These are phyloP conservation scores for Drosophila arizonae DNA, from an alignment of 1,140 invertebrate genomes.

Conservation along the genomic window DNA sequence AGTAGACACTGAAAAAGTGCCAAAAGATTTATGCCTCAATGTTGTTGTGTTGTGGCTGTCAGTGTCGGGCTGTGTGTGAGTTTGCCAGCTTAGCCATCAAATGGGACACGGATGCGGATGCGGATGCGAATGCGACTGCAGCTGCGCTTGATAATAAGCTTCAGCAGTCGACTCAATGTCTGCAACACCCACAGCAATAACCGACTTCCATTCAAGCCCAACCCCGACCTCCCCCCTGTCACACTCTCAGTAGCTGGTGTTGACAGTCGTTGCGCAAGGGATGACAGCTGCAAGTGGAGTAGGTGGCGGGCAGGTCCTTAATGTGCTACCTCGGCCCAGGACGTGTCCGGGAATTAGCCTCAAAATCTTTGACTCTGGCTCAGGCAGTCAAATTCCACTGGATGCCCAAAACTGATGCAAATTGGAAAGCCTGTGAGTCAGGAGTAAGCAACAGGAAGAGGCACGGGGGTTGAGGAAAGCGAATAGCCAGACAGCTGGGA, in stretches of 20 bases:
- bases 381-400: constrained; percentile 9
- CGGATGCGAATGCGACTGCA: constrained; percentile 54
- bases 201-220: neutral
- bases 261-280: constrained; percentile 39
- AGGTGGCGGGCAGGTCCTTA: constrained; percentile 33
- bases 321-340: neutral
- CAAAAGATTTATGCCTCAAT: constrained; percentile 69
- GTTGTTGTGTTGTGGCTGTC: constrained; percentile 10
- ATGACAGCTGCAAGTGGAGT: constrained; percentile 70
- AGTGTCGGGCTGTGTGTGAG: constrained; percentile 10
- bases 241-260: constrained; percentile 20
- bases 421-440: neutral
- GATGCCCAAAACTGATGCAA: constrained; percentile 17
- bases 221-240: neutral
- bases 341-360: constrained; percentile 24
- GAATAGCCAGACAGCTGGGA: constrained; percentile 5
- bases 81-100: constrained; percentile 20
- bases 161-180: constrained; percentile 28
- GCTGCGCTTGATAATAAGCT: constrained; percentile 63
- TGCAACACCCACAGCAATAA: neutral
- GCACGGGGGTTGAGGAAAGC: neutral
- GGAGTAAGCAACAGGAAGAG: neutral
- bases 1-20: constrained; percentile 69
- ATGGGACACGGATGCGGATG: constrained; percentile 28
- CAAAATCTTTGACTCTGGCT: constrained; percentile 34